These are phyloP conservation scores for Gadus chalcogrammus DNA, from an alignment of 2,113 vertebrate genomes.

Conservation along the genomic window DNA sequence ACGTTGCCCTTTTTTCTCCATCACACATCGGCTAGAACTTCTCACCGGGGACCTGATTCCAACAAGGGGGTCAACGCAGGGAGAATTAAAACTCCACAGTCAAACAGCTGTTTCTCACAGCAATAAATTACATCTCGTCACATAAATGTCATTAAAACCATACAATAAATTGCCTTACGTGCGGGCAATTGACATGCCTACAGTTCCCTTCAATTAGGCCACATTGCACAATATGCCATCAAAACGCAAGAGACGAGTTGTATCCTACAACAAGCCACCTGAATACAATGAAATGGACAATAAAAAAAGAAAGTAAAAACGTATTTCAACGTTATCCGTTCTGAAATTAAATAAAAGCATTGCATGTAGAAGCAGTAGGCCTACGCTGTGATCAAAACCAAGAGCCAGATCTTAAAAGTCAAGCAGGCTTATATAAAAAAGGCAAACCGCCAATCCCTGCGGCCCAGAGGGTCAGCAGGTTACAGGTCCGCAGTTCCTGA, in stretches of 20 bases:
- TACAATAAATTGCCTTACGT: conserved; percentile 9
- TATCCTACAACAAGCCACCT: background rate
- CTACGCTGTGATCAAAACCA: no score
- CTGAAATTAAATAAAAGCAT: no score
- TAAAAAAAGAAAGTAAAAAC: no score
- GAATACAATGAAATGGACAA: background rate
- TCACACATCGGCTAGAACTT: background rate
- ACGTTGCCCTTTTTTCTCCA: conserved; percentile 15
- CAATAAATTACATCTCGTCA: conserved; percentile 18
- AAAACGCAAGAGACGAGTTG: background rate
- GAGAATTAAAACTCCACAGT: conserved; percentile 5
- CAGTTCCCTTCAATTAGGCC: background rate
- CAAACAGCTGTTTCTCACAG: conserved; percentile 21
- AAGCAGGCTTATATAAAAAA: no score
- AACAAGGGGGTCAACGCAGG: conserved; percentile 14
- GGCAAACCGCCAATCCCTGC: no score
- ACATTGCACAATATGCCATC: background rate
- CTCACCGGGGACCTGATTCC: conserved; percentile 34
- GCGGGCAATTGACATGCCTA: background rate
- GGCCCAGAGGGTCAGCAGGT: no score
- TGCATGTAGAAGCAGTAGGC: no score
- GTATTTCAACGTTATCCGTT: no score
- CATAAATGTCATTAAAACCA: conserved; percentile 17
- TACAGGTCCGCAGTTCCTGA: no score
- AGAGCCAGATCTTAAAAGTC: no score